phyloP scores from a whole-genome alignment of 2,113 vertebrate species.

The Uropsilus gracilis region DNA sequence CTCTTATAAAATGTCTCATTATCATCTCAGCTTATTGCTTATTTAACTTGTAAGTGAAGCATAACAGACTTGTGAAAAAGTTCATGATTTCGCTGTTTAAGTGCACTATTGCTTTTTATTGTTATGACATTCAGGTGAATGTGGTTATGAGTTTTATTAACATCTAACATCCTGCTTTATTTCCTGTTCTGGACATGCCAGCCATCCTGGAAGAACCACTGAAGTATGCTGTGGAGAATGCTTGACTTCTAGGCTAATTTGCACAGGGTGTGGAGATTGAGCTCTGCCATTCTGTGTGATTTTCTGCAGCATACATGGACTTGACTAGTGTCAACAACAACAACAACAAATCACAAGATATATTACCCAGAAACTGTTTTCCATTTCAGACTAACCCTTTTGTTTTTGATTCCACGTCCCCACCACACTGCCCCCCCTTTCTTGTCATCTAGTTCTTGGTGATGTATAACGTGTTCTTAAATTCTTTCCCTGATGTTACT shows the following conservation, averaged over 20 bases:
- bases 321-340: background rate
- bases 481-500: background rate
- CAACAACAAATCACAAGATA: background rate
- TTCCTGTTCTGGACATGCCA: background rate
- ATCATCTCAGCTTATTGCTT: background rate
- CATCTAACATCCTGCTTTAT: background rate
- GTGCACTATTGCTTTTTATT: background rate
- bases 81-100: background rate
- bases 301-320: background rate
- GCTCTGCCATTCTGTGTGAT: background rate
- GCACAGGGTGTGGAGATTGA: background rate
- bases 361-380: background rate
- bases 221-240: background rate
- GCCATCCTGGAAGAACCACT: background rate
- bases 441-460: background rate
- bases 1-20: background rate
- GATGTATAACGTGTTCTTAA: background rate
- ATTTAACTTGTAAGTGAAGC: background rate
- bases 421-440: too few species aligned
- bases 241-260: background rate
- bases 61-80: background rate
- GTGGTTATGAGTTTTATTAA: background rate
- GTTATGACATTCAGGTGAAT: background rate
- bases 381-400: background rate
- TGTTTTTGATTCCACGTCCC: background rate